These are phyloP conservation scores for Salvelinus namaycush DNA, from an alignment of 2,113 vertebrate species.

Conservation along the genomic window DNA sequence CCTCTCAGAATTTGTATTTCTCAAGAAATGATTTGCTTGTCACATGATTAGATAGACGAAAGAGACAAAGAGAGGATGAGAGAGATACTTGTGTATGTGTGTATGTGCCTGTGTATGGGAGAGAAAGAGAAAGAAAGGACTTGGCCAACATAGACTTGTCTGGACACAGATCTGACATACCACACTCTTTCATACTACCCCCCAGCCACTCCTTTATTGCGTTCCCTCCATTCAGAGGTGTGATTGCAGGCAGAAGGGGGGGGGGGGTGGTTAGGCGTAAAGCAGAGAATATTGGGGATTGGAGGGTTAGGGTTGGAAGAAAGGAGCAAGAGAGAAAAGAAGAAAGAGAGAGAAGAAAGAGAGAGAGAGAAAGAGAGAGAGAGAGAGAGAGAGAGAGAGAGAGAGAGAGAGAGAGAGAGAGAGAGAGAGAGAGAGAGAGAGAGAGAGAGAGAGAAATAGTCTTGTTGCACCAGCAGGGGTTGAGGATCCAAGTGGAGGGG, in stretches of 20 bases:
- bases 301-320: background rate
- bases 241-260: constrained; percentile 21
- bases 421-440: too few relatives aligned
- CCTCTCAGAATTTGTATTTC: too few relatives aligned
- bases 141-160: background rate
- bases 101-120: background rate
- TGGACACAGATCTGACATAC: background rate
- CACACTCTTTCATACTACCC: background rate
- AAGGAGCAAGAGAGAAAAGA: background rate
- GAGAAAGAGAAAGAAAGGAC: background rate
- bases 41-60: too few relatives aligned
- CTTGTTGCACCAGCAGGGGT: too few relatives aligned
- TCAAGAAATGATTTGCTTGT: background rate
- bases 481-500: too few relatives aligned
- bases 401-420: background rate
- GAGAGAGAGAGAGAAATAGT: too few relatives aligned
- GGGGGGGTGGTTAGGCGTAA: constrained; percentile 21
- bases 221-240: background rate
- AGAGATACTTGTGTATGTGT: too few relatives aligned
- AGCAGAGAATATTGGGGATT: background rate
- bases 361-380: background rate
- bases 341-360: background rate
- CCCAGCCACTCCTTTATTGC: background rate
- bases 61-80: background rate
- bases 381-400: too few relatives aligned